A percentile compares a stretch with the other conserved stretches of the same genome.
Conservation (phyloP, 1,140 invertebrate genomes). For the Matsumurasca onukii region DNA sequence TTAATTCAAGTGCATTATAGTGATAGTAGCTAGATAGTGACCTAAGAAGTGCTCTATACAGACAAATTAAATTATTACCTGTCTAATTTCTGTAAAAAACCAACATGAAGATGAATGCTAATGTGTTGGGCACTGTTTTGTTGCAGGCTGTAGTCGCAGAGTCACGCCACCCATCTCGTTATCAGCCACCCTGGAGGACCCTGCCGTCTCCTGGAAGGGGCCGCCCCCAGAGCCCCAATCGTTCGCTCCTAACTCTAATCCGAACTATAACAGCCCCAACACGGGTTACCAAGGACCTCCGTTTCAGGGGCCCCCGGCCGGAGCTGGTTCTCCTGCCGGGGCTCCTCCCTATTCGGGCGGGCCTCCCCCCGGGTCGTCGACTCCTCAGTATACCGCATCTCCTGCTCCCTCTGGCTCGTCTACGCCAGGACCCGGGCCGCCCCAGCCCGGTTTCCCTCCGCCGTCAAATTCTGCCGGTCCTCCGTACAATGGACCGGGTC, state of each 20-base stretch:
- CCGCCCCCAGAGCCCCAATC: slow-evolving; percentile 63
- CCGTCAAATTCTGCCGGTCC: slow-evolving; percentile 61
- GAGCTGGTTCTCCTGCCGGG: slow-evolving; percentile 63
- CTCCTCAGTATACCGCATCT: slow-evolving; percentile 72
- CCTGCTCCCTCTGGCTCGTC: slow-evolving; percentile 74
- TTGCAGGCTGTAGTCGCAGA: slow-evolving; percentile 64
- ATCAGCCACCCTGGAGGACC: slow-evolving; percentile 67
- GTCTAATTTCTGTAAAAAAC: too few relatives aligned
- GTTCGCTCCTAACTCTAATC: slow-evolving; percentile 57
- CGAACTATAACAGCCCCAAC: slow-evolving; percentile 57
- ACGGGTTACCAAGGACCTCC: slow-evolving; percentile 60
- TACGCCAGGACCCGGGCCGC: slow-evolving; percentile 64
- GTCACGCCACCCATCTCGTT: slow-evolving; percentile 58
- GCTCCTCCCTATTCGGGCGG: slow-evolving; percentile 62
- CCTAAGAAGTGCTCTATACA: too few relatives aligned
- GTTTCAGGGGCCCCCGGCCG: slow-evolving; percentile 61
- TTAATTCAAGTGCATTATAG: too few relatives aligned
- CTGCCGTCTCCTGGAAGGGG: slow-evolving; percentile 66
- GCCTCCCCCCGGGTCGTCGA: slow-evolving; percentile 67
- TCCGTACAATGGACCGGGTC: slow-evolving; percentile 64
- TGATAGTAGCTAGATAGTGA: too few relatives aligned
- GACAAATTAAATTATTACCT: too few relatives aligned
- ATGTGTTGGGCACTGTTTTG: slow-evolving; percentile 16
- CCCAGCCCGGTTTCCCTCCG: slow-evolving; percentile 60
- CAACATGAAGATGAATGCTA: too few relatives aligned